Base-by-base conservation (phyloP, 2,113 vertebrate species). In the Acrocephalus arundinaceus region DNA sequence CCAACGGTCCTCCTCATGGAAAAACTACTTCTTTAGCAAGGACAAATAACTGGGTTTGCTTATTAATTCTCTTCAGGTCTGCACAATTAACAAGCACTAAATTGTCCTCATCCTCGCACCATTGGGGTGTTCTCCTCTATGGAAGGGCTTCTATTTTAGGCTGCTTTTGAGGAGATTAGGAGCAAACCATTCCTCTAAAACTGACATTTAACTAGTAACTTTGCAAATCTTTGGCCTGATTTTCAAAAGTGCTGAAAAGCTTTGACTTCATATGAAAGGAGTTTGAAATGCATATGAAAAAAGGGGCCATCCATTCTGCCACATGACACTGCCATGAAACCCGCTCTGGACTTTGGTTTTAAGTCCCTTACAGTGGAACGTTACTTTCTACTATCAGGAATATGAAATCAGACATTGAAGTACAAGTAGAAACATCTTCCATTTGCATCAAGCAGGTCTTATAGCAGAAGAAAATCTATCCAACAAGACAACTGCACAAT, bases 401-500 rank as follows among this genome's bases (percentile, higher is more conserved):
- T 21, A 84, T 4, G 19, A 85, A 92, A 59, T 13, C 8, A 41
- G 57, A 74, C 12, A 58, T 2, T 10, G 11, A 76, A 92, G 31
- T 41, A 28, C 43, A 66, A 65, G 52, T 1, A 76, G 22, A 66
- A 89, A 23, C 18, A 54, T 14, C 14, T 62, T 70, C 25, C 31
- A n/a, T 63, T 55, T 84, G 4, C 27, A 62, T 41, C n/a, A 78
- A 70, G 25, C 35, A 25, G 0, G 2, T 43, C 87, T 68, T 48
- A 72, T 6, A 62, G 8, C 28, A 63, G 21, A 85, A 86, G 30
- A 89, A 78, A 71, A 81, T 46, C n/a, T 52, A 71, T 9, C 6
- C 3, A 3, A 62, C 0, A 0, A 67, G 17, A 75, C 13, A 79
- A 67, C 5, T 18, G 11, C 7, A 58, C 18, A 43, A 2, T 46